These are phyloP conservation scores for Ammodramus savannarum DNA, from an alignment of 2,113 vertebrate genomes.

Conservation along the genomic window DNA sequence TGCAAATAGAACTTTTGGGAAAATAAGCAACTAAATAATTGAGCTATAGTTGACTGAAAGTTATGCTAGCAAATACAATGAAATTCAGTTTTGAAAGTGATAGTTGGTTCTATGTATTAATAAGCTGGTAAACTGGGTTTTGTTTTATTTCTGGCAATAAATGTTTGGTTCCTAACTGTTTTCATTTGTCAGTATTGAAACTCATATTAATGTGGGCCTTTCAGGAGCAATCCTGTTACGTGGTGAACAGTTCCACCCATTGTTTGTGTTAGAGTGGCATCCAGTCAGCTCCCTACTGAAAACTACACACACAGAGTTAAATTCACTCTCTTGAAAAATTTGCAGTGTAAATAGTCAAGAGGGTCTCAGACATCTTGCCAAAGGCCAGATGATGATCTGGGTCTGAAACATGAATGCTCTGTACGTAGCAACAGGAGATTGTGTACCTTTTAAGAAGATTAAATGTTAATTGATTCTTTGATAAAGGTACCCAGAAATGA, in stretches of 20 bases:
- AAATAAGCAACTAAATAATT: neutral
- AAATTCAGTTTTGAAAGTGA: neutral
- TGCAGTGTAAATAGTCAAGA: neutral
- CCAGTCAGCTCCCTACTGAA: neutral
- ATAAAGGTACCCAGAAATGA: neutral
- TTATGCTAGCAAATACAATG: neutral
- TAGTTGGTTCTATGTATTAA: neutral
- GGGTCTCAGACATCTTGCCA: neutral
- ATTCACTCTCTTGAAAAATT: neutral
- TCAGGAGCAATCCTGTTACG: fast-evolving
- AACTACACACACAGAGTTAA: neutral
- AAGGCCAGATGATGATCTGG: neutral
- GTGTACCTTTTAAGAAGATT: neutral
- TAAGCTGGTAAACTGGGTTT: neutral
- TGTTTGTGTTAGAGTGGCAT: neutral
- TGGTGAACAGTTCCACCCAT: neutral
- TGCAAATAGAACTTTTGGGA: neutral
- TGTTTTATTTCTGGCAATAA: neutral
- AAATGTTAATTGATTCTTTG: neutral
- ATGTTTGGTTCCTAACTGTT: neutral
- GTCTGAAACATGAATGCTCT: neutral
- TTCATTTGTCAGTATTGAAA: neutral
- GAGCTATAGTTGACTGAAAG: neutral
- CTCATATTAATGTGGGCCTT: neutral
- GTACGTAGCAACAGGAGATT: fast-evolving